Evolutionary conservation across 2,113 vertebrate species (phyloP), one percentile per base, ranked within the genome.

Genomic region (Symphodus melops): DNA sequence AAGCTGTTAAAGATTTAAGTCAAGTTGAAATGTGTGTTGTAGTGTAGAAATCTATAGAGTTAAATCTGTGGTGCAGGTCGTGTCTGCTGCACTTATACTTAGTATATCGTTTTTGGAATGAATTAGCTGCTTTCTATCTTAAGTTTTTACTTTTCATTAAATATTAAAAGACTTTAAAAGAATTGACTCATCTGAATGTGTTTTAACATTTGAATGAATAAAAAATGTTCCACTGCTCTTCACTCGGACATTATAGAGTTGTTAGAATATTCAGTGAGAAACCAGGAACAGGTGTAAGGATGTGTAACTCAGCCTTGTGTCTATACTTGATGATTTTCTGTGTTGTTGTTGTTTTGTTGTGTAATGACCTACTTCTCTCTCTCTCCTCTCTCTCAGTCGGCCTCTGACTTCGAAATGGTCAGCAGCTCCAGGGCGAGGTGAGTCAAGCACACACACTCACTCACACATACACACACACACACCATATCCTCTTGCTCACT

Each of bases 351-450:
- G 20, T 56, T 25, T 23, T 71, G 10, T 63, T 80, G 33, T 75
- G 1, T 48, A 28, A 25, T 90, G 74, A 71, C 70, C 59, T 59
- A 69, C 37, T 83, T 83, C 72, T 83, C 28, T 67, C 25, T 67
- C 25, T 37, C 25, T 61, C 12, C 52, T 46, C 62, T 46, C 62
- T 16, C 25, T 44, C 89, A 99, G 97, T 92, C 97, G 97, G 5
- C 96, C 97, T 52, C 92, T 97, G 11, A 92, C 97, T 85, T 96
- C 97, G 36, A 98, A 98, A 86, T 98, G 96, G 96, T 96, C 97
- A 68, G 95, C 96, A 68, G 84, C 95, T 81, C 95, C 97, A 66
- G 95, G 96, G 71, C 96, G 96, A 97, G 97, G 97, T 98, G 91
- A 90, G 91, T 84, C 52, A 19, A 46, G 9, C 39, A 21, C 20